Conservation (phyloP, 64 coral and sea anemone species). For the Stichodactyla helianthus region DNA sequence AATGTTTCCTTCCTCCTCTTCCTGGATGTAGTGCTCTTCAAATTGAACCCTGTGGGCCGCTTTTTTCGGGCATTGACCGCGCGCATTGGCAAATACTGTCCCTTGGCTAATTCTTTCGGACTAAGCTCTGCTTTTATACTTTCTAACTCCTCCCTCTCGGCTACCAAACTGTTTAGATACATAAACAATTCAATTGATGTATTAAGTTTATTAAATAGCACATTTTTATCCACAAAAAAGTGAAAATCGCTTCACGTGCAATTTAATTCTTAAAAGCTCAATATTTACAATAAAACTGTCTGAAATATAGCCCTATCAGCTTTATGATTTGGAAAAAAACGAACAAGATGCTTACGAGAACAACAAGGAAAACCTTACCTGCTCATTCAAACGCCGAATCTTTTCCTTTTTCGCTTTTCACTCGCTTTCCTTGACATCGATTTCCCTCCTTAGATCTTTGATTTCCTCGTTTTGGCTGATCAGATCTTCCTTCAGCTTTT, state of each 20-base stretch:
- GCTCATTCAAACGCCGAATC: slow-evolving; percentile 5
- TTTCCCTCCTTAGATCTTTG: not conserved
- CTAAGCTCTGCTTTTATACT: too few species aligned
- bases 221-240: too few species aligned
- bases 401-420: not conserved
- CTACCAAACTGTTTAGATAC: too few species aligned
- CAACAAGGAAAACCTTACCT: slow-evolving; percentile 1
- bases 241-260: too few species aligned
- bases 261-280: too few species aligned
- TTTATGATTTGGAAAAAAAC: not conserved
- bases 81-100: not conserved
- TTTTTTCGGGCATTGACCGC: not conserved
- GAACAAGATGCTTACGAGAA: not conserved
- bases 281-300: not conserved
- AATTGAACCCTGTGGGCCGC: not conserved
- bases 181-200: too few species aligned
- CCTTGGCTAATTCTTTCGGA: too few species aligned
- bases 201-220: too few species aligned
- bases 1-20: slow-evolving; percentile 36
- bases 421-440: slow-evolving; percentile 5
- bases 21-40: slow-evolving; percentile 11
- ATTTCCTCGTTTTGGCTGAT: not conserved
- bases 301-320: not conserved
- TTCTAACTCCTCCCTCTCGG: too few species aligned
- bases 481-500: not conserved